Evolutionary conservation across 2,797 vertebrate genomes (phyloP).

Genomic region (Danio albolineatus): DNA sequence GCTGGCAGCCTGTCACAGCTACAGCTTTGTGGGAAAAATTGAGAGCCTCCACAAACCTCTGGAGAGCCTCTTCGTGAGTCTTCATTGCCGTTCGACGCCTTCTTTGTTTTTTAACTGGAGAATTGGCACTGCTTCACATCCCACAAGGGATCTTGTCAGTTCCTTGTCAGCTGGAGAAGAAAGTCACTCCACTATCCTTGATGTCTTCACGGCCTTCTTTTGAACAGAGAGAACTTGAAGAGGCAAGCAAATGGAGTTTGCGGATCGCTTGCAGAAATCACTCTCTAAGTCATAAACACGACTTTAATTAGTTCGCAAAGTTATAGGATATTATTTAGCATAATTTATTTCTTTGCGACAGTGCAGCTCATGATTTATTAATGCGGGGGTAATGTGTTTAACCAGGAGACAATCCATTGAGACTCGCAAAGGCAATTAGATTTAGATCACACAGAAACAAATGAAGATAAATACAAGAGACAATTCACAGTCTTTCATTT

Average conservation of each 20-base stretch:
- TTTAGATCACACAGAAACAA: conserved; percentile 62
- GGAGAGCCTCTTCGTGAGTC: conserved; percentile 32
- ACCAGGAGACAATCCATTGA: conserved; percentile 58
- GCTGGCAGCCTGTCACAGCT: conserved; percentile 52
- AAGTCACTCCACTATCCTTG: conserved; percentile 35
- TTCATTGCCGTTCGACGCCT: conserved; percentile 15
- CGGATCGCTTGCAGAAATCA: background rate
- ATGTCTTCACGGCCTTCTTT: conserved; percentile 18
- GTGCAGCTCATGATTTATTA: conserved; percentile 62
- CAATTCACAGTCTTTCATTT: conserved; percentile 46
- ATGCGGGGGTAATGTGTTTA: conserved; percentile 63
- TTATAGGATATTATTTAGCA: conserved; percentile 60
- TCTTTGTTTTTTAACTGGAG: conserved; percentile 31
- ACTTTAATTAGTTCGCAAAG: conserved; percentile 61
- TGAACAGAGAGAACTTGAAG: background rate
- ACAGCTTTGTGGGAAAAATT: conserved; percentile 33
- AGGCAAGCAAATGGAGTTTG: conserved; percentile 5
- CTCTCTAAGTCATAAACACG: conserved; percentile 19
- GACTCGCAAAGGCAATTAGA: conserved; percentile 48
- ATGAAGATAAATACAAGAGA: conserved; percentile 63
- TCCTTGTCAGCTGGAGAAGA: conserved; percentile 45
- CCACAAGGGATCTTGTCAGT: conserved; percentile 52
- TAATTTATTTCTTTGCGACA: conserved; percentile 59
- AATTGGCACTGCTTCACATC: conserved; percentile 42
- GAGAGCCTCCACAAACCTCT: conserved; percentile 41